These are phyloP conservation scores for Laticauda colubrina DNA, from an alignment of 2,113 vertebrate genomes.

Conservation along the genomic window DNA sequence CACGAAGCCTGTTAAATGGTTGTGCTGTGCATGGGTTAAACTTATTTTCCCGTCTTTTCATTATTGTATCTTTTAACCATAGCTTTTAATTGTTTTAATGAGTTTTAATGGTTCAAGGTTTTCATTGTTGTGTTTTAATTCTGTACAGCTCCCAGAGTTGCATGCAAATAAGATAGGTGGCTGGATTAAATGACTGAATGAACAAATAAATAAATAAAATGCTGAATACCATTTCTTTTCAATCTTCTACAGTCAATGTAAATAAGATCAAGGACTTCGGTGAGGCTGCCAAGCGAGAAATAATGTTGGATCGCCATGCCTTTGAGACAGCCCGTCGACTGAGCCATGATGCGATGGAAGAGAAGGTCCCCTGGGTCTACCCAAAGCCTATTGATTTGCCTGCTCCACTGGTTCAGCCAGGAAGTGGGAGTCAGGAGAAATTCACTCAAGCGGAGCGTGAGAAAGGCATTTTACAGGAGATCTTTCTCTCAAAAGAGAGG, in stretches of 20 bases:
- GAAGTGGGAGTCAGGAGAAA: conserved; percentile 86
- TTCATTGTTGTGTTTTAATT: background rate
- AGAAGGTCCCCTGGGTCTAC: conserved; percentile 83
- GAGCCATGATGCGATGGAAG: conserved; percentile 93
- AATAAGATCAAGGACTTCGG: conserved; percentile 98
- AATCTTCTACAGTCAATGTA: conserved; percentile 81
- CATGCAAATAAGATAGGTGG: background rate
- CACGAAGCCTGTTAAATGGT: background rate
- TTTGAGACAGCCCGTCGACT: conserved; percentile 89
- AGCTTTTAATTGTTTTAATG: background rate
- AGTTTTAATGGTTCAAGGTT: background rate
- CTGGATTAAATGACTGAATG: background rate
- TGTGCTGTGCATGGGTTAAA: background rate
- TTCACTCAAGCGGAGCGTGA: conserved; percentile 87
- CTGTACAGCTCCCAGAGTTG: background rate
- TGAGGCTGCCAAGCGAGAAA: conserved; percentile 90
- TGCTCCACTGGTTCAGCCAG: conserved; percentile 73
- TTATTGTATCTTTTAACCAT: background rate
- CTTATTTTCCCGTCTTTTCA: background rate
- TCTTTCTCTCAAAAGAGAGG: conserved; percentile 96
- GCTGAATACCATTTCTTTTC: too few species aligned
- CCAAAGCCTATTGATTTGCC: conserved; percentile 78
- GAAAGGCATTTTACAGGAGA: conserved; percentile 93
- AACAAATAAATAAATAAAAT: background rate
- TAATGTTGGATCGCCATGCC: conserved; percentile 90